Evolutionary conservation across 1,140 invertebrate species (phyloP).

Genomic region (Octopus bimaculoides): DNA sequence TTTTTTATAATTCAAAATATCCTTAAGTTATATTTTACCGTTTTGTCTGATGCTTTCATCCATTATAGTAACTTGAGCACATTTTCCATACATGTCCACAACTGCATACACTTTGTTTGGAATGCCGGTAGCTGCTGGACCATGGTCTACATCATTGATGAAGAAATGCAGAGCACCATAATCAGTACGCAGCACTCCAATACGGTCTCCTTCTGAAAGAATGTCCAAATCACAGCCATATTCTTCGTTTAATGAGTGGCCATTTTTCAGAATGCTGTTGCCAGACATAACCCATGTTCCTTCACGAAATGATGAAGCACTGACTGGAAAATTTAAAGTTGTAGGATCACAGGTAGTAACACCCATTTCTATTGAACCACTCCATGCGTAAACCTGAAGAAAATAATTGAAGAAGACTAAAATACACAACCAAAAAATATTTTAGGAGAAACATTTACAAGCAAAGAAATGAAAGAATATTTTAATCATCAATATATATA

Average conservation of each 20-base stretch:
- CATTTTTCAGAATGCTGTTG: constrained; percentile 80
- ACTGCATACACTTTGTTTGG: constrained; percentile 78
- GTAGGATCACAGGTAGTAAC: constrained; percentile 82
- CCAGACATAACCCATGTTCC: constrained; percentile 90
- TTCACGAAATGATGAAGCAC: constrained; percentile 78
- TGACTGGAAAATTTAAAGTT: constrained; percentile 75
- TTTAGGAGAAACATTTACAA: too few species aligned
- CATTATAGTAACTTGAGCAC: constrained; percentile 74
- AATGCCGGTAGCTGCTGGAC: constrained; percentile 76
- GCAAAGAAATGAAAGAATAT: too few species aligned
- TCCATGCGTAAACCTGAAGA: constrained; percentile 67
- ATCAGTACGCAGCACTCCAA: constrained; percentile 45
- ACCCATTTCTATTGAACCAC: constrained; percentile 88
- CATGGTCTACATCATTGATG: constrained; percentile 84
- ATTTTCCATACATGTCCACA: constrained; percentile 89
- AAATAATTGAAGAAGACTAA: neutral
- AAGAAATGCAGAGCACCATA: constrained; percentile 83
- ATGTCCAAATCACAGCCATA: constrained; percentile 79
- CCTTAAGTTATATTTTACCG: neutral
- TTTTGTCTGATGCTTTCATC: constrained; percentile 33
- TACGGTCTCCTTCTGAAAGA: constrained; percentile 78
- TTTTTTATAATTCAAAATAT: too few species aligned
- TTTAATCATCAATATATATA: too few species aligned
- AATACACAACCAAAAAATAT: too few species aligned
- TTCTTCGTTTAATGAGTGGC: constrained; percentile 72